Evolutionary conservation across 2,888 invertebrate species (phyloP), one percentile per base, ranked within the genome.

Genomic region (Acleris literana): DNA sequence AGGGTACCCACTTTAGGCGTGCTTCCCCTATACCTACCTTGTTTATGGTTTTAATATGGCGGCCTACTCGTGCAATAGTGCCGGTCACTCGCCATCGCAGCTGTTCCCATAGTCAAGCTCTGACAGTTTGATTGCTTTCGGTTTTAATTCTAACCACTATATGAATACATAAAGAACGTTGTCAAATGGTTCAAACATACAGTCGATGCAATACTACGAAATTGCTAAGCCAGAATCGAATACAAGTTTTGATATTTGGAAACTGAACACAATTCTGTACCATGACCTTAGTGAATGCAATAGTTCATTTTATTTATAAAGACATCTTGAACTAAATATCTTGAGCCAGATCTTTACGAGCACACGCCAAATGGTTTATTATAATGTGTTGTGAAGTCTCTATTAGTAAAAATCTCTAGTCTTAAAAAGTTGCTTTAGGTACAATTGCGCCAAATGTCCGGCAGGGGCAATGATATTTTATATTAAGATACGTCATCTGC

Each of bases 31-130:
- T 39, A 13, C 39, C 39, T 46, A 39, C 13, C 39, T 46, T n/a
- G 46, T 46, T 46, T 46, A 46, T 46, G 17, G 46, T 46, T 46
- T 39, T 46, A 46, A 46, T 46, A 17, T 17, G 46, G 46, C 46
- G 17, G 17, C 46, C n/a, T 46, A 16, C 17, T n/a, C 46, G 46
- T 46, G 46, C 17, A 6, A 16, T 46, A 46, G 46, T 39, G 39
- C 39, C 46, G 7, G 46, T 46, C 46, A n/a, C 17, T 16, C 17
- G 46, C 46, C 46, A 46, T 46, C 16, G 46, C 46, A n/a, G 17
- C 46, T 17, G 46, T n/a, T 46, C 46, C 17, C n/a, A 0, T 17
- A n/a, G 46, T n/a, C 46, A 5, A n/a, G 46, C 16, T 46, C 17
- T 46, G 17, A 46, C 46, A 7, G n/a, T 46, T 46, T 46, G 46